Percentiles rank a stretch among this genome's conserved stretches.
These are phyloP conservation scores for Xiphorhynchus erythropygius DNA, from an alignment of 2,797 vertebrate species.

Conservation along the genomic window DNA sequence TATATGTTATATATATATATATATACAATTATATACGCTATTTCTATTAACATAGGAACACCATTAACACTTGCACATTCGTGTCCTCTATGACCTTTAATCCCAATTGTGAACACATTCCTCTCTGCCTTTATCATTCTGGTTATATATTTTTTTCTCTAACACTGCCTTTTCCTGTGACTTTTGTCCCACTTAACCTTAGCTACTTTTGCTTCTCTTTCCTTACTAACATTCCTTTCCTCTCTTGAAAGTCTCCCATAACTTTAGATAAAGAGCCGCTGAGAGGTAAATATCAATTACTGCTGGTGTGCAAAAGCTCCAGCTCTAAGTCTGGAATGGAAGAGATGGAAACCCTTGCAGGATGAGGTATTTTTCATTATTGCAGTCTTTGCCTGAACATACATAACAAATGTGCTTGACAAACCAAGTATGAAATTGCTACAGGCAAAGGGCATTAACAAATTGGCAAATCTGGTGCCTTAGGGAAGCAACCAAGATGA, in stretches of 20 bases:
- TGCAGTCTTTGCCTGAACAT: slow-evolving; percentile 8
- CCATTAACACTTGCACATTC: neutral
- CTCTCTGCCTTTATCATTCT: neutral
- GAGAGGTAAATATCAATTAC: neutral
- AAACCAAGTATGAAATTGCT: slow-evolving; percentile 62
- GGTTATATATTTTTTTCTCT: neutral
- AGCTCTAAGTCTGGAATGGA: neutral
- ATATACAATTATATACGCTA: neutral
- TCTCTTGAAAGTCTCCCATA: neutral
- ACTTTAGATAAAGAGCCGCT: neutral
- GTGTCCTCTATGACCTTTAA: neutral
- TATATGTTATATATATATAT: too few species aligned
- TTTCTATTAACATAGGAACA: neutral
- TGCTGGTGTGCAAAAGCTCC: neutral
- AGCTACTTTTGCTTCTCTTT: neutral
- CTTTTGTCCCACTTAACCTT: neutral
- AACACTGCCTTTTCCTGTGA: neutral
- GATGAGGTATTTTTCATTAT: slow-evolving; percentile 21
- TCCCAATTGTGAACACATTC: neutral
- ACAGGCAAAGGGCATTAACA: slow-evolving; percentile 42
- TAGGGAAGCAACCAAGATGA: slow-evolving; percentile 47
- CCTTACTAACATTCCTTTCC: neutral
- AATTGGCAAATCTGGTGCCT: slow-evolving; percentile 53
- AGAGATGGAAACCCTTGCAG: slow-evolving; percentile 15
- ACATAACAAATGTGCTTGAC: slow-evolving; percentile 41